Conservation (phyloP, 2,113 vertebrate species). For the Zapornia atra region DNA sequence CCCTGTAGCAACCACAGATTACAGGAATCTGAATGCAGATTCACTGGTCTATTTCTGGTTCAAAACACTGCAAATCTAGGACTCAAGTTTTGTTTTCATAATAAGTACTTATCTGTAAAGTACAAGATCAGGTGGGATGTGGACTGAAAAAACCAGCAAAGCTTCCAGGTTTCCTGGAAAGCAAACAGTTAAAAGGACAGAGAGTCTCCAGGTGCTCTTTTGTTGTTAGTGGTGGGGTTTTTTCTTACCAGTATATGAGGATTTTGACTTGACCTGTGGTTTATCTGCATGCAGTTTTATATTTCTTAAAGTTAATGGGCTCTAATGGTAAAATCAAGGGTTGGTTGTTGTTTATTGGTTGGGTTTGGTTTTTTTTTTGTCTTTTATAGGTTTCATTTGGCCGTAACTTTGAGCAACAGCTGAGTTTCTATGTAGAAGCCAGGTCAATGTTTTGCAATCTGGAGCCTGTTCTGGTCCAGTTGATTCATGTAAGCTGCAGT, state of each 20-base stretch:
- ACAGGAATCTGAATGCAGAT: background rate
- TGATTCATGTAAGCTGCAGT: constrained; percentile 89
- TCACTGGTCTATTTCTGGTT: background rate
- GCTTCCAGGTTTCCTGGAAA: background rate
- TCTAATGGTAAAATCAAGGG: background rate
- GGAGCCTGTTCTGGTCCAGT: constrained; percentile 91
- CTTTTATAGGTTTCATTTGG: constrained; percentile 90
- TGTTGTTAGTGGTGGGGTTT: background rate
- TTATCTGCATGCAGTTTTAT: background rate
- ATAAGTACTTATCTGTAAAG: background rate
- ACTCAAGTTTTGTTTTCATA: background rate
- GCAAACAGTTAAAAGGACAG: background rate
- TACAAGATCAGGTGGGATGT: background rate
- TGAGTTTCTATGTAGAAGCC: constrained; percentile 97
- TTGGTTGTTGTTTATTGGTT: too few species aligned
- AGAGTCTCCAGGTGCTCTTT: background rate
- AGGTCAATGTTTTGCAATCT: constrained; percentile 94
- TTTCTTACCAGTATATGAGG: background rate
- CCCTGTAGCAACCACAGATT: background rate
- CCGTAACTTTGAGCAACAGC: constrained; percentile 96
- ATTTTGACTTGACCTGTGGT: background rate
- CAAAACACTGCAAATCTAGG: background rate
- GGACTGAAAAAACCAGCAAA: background rate
- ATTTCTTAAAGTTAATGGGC: background rate
- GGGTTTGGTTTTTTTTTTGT: background rate